Evolutionary conservation across 2,113 vertebrate genomes (phyloP).

Genomic region (Odocoileus hemionus): DNA sequence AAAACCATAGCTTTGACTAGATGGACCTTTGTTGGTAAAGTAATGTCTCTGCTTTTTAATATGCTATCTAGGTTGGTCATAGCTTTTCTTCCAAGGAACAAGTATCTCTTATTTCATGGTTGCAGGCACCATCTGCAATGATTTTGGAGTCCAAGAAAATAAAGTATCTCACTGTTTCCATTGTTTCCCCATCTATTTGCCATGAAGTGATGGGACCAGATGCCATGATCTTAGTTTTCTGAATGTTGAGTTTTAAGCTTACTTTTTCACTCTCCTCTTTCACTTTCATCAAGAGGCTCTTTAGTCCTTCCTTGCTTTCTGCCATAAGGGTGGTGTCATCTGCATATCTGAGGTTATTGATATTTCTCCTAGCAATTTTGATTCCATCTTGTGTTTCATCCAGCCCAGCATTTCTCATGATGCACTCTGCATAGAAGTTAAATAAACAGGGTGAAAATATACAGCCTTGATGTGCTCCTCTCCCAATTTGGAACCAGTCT

Average conservation of each 20-base stretch:
- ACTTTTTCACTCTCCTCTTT: not conserved
- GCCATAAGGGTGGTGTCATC: not conserved
- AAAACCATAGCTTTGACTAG: not conserved
- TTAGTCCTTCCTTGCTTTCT: not conserved
- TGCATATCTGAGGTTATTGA: not conserved
- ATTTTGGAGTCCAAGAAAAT: not conserved
- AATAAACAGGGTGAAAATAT: not conserved
- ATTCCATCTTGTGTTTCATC: not conserved
- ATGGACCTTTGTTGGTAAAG: not conserved
- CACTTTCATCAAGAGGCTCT: not conserved
- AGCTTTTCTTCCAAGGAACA: not conserved
- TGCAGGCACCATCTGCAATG: not conserved
- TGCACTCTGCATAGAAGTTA: not conserved
- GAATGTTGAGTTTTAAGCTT: not conserved
- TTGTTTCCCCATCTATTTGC: not conserved
- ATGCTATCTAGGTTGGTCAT: not conserved
- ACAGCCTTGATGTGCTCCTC: not conserved
- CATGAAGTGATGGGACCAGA: not conserved
- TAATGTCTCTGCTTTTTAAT: not conserved
- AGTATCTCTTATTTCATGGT: not conserved
- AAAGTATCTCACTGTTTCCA: not conserved
- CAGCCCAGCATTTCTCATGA: not conserved
- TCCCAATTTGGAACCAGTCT: not conserved
- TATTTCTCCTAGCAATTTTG: not conserved
- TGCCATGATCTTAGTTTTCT: not conserved